These are phyloP conservation scores for Erannis defoliaria DNA, from an alignment of 2,888 invertebrate species.

Conservation along the genomic window DNA sequence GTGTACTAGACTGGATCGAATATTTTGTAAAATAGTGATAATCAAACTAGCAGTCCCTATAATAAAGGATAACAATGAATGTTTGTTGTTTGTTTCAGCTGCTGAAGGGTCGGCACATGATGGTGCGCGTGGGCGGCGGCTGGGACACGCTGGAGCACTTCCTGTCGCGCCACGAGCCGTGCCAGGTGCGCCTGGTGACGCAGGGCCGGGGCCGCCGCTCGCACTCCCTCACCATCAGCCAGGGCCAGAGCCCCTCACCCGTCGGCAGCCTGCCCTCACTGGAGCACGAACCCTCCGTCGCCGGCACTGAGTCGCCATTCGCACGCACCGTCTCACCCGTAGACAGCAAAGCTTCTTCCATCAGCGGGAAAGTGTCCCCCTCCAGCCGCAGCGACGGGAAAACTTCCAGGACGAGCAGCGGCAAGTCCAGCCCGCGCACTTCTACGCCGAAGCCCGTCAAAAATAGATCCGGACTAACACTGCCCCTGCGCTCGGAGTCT, in stretches of 20 bases:
- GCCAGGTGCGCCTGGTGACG: constrained; percentile 89
- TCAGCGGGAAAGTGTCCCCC: constrained; percentile 65
- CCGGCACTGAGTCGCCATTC: constrained; percentile 34
- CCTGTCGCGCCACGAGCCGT: constrained; percentile 94
- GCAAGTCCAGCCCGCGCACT: constrained; percentile 55
- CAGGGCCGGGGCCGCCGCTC: constrained; percentile 64
- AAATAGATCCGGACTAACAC: constrained; percentile 60
- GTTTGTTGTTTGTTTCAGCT: constrained; percentile 87
- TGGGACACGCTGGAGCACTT: constrained; percentile 98
- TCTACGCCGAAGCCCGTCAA: constrained; percentile 65
- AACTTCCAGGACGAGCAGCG: constrained; percentile 53
- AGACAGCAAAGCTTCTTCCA: constrained; percentile 49
- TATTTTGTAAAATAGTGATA: not conserved
- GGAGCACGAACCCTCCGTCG: constrained; percentile 53
- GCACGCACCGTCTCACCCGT: constrained; percentile 59
- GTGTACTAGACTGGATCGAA: no score
- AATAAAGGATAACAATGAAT: constrained; percentile 76
- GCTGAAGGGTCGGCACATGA: constrained; percentile 96
- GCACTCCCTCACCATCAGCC: constrained; percentile 49
- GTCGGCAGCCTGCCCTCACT: constrained; percentile 38
- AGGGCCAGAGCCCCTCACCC: constrained; percentile 48
- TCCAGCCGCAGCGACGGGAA: constrained; percentile 61
- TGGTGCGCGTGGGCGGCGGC: constrained; percentile 97
- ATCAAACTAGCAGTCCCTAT: not conserved
- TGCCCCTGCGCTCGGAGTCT: constrained; percentile 65